Conservation (phyloP, 2,888 invertebrate genomes). For the Coelopa pilipes region DNA sequence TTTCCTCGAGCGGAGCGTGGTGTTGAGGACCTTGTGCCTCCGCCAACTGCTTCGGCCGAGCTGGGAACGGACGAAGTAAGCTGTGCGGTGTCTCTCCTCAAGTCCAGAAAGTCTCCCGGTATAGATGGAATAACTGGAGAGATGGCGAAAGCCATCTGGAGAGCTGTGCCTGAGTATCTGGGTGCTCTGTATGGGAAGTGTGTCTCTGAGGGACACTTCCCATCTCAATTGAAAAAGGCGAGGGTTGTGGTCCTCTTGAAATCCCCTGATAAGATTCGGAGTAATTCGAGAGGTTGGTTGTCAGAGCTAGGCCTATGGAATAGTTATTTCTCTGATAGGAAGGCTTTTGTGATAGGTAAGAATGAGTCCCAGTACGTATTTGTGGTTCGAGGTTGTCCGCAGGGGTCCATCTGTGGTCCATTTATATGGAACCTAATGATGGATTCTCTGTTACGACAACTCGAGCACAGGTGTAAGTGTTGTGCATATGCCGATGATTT, state of each 20-base stretch:
- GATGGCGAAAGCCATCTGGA: conserved; percentile 35
- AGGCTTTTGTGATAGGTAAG: conserved; percentile 13
- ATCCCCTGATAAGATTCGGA: conserved; percentile 37
- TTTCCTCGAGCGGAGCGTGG: conserved; percentile 23
- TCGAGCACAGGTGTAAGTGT: background rate
- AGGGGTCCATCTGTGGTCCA: conserved; percentile 42
- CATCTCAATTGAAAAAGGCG: conserved; percentile 34
- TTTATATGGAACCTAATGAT: conserved; percentile 45
- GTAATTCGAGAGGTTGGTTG: conserved; percentile 40
- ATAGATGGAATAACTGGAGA: conserved; percentile 32
- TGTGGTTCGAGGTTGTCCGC: conserved; percentile 40
- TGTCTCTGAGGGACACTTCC: conserved; percentile 33
- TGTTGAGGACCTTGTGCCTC: background rate
- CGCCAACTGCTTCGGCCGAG: background rate
- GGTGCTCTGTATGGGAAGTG: conserved; percentile 20
- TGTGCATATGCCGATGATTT: conserved; percentile 38
- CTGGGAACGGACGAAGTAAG: background rate
- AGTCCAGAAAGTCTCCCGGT: conserved; percentile 27
- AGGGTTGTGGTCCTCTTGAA: conserved; percentile 19
- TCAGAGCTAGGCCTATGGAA: conserved; percentile 24
- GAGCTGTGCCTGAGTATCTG: conserved; percentile 35
- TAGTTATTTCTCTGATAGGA: conserved; percentile 21
- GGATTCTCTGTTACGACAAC: conserved; percentile 35
- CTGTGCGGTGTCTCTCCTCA: background rate
- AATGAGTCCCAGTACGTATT: background rate